Percentiles rank a stretch among this genome's conserved stretches.
Conservation (phyloP, 2,888 invertebrate genomes). For the Troides oblongomaculatus region DNA sequence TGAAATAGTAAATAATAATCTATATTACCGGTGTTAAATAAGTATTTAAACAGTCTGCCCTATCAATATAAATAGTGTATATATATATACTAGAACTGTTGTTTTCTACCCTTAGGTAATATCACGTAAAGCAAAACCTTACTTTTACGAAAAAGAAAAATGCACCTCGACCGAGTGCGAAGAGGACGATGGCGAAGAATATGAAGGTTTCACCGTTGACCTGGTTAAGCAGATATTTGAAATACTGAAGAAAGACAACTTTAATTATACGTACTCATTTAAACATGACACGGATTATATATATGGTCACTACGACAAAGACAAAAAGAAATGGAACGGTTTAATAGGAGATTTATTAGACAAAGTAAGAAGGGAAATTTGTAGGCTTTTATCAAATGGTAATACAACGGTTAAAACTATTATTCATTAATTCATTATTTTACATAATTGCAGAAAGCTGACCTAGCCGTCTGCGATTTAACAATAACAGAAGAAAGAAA, state of each 20-base stretch:
- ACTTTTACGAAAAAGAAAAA: conserved; percentile 82
- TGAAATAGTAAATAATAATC: not conserved
- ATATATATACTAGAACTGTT: not conserved
- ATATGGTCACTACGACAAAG: conserved; percentile 51
- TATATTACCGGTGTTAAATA: not conserved
- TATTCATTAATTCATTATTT: not conserved
- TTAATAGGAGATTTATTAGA: conserved; percentile 65
- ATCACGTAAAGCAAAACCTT: conserved; percentile 86
- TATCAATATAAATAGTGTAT: not conserved
- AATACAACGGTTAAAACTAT: not conserved
- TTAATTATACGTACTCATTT: conserved; percentile 63
- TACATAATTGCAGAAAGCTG: conserved; percentile 54
- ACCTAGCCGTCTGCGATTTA: conserved; percentile 81
- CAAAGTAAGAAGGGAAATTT: conserved; percentile 47
- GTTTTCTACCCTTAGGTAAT: conserved; percentile 62
- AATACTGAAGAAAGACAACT: conserved; percentile 68
- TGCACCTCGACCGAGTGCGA: conserved; percentile 56
- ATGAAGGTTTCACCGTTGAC: conserved; percentile 88
- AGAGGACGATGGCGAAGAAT: conserved; percentile 81
- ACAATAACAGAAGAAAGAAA: conserved; percentile 96
- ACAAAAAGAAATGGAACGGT: conserved; percentile 64
- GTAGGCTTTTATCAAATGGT: too few species aligned
- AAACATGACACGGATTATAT: conserved; percentile 45
- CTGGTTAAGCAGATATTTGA: conserved; percentile 85
- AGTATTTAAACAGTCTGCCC: not conserved